Evolutionary conservation across 2,797 vertebrate species (phyloP), one percentile per base, ranked within the genome.

Genomic region (Capromys pilorides): DNA sequence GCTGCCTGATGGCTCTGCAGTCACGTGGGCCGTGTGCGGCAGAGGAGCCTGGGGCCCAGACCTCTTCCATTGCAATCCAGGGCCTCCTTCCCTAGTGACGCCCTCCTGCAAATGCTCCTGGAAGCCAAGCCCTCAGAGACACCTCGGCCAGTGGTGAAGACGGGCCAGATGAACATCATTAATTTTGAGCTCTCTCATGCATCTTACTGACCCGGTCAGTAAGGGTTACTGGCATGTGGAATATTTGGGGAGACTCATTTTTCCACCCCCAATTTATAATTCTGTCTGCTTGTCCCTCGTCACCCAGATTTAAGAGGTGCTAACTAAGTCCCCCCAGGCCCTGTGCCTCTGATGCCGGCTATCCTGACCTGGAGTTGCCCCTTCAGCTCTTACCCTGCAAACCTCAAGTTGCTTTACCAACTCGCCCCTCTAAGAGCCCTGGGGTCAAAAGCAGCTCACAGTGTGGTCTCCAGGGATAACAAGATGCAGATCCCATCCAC

Each of bases 231-330:
- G 62, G n/a, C 75, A 62, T 75, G 89, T n/a, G 93, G 80, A 91
- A 96, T 84, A 95, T n/a, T 88, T 49, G 66, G 71, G 94, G 78
- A 94, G 79, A 93, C 51, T 95, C 71, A 31, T 85, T 95, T 95
- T 95, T 86, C 83, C 7, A 93, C 39, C 83, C 67, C 39, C 66
- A 77, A 87, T 92, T 96, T 86, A 94, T 91, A 95, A 95, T 92
- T 94, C 89, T 95, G 87, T 84, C 94, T 93, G 33, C 84, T 92
- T 3, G 3, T 83, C 86, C 91, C 71, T 94, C 91, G 81, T 78
- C 77, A 71, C 49, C 66, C 69, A 87, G 86, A 96, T 85, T 94
- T 86, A 93, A 95, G 86, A 94, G n/a, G 80, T 92, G 69, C 45
- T 79, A 92, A 80, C 28, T 51, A 95, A 92, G 39, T 61, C 66